These are phyloP conservation scores for Myiozetetes cayanensis DNA, from an alignment of 2,113 vertebrate species.

Conservation along the genomic window DNA sequence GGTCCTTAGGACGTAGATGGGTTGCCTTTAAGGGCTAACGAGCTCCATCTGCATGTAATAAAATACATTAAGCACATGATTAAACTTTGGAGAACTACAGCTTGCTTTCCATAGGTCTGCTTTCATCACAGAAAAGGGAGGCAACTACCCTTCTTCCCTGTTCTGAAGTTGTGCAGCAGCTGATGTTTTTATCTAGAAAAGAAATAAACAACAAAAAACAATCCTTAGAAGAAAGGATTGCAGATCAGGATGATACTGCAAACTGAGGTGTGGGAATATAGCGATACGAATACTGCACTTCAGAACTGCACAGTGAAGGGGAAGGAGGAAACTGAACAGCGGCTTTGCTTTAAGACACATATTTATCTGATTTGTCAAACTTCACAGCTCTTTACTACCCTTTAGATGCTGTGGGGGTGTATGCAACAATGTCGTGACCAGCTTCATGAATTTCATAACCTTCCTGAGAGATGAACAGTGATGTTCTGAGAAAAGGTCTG, in stretches of 20 bases:
- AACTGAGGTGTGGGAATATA: conserved; percentile 22
- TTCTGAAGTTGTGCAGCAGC: background rate
- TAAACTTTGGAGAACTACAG: background rate
- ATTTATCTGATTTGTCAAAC: conserved; percentile 1
- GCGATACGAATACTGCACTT: background rate
- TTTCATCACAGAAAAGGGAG: background rate
- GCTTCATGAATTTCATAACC: background rate
- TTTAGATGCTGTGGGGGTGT: background rate
- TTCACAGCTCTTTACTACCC: background rate
- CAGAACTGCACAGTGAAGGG: background rate
- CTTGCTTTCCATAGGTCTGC: background rate
- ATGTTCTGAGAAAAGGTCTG: background rate
- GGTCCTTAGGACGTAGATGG: too few species aligned
- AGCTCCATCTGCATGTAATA: too few species aligned
- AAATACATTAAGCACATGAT: background rate
- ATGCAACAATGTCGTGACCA: background rate
- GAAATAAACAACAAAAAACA: background rate
- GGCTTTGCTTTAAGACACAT: conserved; percentile 11
- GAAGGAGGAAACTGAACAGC: background rate
- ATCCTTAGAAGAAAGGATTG: background rate
- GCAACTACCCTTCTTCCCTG: background rate
- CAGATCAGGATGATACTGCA: background rate
- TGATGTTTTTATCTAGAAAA: background rate
- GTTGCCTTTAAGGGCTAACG: too few species aligned
- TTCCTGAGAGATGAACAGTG: background rate